These are phyloP conservation scores for Nephrotoma flavescens DNA, from an alignment of 2,888 invertebrate genomes.

Conservation along the genomic window DNA sequence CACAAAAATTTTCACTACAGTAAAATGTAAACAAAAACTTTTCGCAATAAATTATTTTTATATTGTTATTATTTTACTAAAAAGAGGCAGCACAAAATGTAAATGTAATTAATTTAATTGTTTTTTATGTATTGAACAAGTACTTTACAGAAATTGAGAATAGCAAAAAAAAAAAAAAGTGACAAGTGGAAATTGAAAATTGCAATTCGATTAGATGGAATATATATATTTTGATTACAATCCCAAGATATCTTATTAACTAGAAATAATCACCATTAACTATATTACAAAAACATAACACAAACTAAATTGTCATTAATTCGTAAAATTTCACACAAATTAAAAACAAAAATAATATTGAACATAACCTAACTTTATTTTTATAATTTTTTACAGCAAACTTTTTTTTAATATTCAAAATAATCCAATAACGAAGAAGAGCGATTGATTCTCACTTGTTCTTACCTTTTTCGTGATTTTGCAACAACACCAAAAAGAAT, in stretches of 20 bases:
- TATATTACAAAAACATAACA: background rate
- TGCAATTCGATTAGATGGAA: background rate
- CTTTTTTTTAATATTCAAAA: background rate
- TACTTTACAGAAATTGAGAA: background rate
- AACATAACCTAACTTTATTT: background rate
- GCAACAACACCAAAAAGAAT: background rate
- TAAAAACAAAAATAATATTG: background rate
- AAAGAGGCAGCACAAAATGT: background rate
- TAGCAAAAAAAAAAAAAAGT: background rate
- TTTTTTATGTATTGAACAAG: background rate
- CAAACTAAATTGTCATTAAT: background rate
- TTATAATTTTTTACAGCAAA: background rate
- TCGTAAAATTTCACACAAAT: background rate
- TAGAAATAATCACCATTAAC: background rate
- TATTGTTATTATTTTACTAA: background rate
- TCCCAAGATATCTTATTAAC: background rate
- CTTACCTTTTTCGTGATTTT: background rate
- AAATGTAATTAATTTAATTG: background rate
- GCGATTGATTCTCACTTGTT: background rate
- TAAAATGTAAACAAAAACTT: background rate
- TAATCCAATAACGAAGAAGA: background rate
- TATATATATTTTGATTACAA: background rate
- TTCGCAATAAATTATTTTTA: background rate
- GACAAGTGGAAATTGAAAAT: background rate
- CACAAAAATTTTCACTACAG: background rate